Evolutionary conservation across 2,888 invertebrate species (phyloP).

Genomic region (Stenotaenia linearis): DNA sequence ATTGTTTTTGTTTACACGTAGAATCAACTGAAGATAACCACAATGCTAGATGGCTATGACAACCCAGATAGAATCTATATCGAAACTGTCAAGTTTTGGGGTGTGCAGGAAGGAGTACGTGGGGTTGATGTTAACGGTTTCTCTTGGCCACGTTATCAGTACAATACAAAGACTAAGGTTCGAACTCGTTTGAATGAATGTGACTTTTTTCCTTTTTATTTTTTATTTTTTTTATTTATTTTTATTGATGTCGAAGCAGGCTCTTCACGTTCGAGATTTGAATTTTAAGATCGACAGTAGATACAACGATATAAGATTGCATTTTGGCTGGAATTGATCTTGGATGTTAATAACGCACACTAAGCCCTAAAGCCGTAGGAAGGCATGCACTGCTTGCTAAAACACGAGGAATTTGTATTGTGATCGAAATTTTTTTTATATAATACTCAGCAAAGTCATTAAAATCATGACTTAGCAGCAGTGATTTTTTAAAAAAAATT

Average conservation of each 20-base stretch:
- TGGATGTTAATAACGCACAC: background rate
- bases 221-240: background rate
- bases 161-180: background rate
- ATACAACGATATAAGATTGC: constrained; percentile 1
- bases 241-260: background rate
- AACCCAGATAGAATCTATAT: background rate
- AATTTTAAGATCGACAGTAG: background rate
- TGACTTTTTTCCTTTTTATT: background rate
- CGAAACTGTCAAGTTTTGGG: constrained; percentile 2
- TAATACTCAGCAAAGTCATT: no score
- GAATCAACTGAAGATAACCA: background rate
- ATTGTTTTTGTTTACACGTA: background rate
- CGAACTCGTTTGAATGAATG: background rate
- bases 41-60: background rate
- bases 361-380: background rate
- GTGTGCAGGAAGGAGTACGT: background rate
- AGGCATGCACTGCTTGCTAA: background rate
- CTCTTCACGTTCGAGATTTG: background rate
- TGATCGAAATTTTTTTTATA: no score
- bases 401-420: background rate
- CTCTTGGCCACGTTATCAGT: background rate
- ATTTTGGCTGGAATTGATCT: background rate
- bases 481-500: no score
- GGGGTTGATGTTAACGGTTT: background rate
- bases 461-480: no score